Evolutionary conservation across 2,113 vertebrate species (phyloP).

Genomic region (Brienomyrus brachyistius): DNA sequence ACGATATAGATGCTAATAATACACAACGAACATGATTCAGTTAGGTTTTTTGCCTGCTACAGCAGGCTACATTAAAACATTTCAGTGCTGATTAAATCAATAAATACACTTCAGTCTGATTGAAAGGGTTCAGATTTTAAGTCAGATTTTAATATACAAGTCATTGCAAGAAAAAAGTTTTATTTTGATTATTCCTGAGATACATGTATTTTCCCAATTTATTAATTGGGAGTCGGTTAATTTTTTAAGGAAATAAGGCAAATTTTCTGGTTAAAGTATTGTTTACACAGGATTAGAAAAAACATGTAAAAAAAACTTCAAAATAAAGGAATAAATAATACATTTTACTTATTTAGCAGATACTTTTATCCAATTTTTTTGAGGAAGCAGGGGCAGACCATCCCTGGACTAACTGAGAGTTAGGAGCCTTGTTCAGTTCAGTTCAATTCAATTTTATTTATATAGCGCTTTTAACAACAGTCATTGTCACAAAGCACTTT

Average conservation of each 20-base stretch:
- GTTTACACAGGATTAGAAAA: background rate
- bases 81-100: background rate
- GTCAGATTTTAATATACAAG: background rate
- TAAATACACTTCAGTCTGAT: background rate
- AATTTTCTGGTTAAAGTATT: background rate
- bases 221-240: background rate
- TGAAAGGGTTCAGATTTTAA: background rate
- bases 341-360: background rate
- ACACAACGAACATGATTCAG: too few relatives aligned
- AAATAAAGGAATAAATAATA: background rate
- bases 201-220: background rate
- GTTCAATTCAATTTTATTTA: too few relatives aligned
- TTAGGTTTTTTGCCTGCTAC: too few relatives aligned
- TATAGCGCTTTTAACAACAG: too few relatives aligned
- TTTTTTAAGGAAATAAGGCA: background rate
- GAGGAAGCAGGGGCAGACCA: background rate
- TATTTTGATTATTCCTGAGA: background rate
- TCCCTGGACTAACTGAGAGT: background rate
- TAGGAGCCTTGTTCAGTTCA: too few relatives aligned
- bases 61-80: background rate
- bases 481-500: too few relatives aligned
- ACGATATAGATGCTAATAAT: too few relatives aligned
- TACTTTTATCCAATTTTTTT: background rate
- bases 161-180: background rate
- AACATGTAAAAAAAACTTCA: background rate